phyloP scores from a whole-genome alignment of 2,797 vertebrate genomes.

The Hapalemur alaotrensis region DNA sequence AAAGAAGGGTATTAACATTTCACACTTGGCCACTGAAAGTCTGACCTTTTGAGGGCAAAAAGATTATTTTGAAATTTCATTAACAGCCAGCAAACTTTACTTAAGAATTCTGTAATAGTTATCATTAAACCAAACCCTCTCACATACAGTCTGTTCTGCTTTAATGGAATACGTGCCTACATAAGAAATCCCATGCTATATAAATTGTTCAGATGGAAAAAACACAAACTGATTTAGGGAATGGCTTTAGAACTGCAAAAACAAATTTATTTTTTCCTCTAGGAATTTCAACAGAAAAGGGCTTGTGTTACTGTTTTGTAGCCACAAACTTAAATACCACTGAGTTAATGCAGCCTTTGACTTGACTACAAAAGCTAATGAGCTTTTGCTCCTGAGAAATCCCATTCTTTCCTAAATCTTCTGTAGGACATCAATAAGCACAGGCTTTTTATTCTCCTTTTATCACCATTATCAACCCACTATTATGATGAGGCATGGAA shows the following conservation, averaged over 20 bases:
- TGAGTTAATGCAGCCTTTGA: not conserved
- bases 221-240: not conserved
- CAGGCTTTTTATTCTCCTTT: not conserved
- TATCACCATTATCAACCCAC: not conserved
- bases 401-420: not conserved
- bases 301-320: not conserved
- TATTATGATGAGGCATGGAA: rapidly evolving
- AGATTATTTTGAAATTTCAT: not conserved
- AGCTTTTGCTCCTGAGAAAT: not conserved
- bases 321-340: not conserved
- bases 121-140: not conserved
- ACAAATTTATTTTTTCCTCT: not conserved
- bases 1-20: not conserved
- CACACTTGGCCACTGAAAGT: not conserved
- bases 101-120: not conserved
- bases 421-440: not conserved
- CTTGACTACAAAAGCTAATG: not conserved
- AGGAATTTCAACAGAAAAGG: not conserved
- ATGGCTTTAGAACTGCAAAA: not conserved
- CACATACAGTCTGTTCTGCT: not conserved
- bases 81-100: not conserved
- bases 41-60: not conserved
- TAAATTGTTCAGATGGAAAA: not conserved
- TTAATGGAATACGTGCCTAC: not conserved
- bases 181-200: not conserved